Evolutionary conservation across 2,113 vertebrate genomes (phyloP), one percentile per base, ranked within the genome.

Genomic region (Sebastes schlegelii): DNA sequence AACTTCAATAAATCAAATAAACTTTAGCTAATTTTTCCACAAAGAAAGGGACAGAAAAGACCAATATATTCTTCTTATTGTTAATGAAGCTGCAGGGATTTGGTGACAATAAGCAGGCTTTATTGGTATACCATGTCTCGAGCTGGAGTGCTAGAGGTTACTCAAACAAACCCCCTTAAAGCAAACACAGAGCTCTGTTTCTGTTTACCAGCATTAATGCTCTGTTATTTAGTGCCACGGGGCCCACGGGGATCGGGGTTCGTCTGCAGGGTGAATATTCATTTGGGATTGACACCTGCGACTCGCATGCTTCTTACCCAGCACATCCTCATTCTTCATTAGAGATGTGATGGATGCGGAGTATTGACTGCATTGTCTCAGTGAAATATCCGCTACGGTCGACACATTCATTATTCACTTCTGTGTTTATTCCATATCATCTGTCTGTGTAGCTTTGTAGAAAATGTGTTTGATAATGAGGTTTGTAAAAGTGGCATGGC

Each of bases 241-340:
- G 73, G 87, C 86, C 93, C 91, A 60, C 77, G 82, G 94, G 93
- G 94, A 95, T 89, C 90, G 71, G 85, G 86, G 93, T 95, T 95
- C 93, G 93, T 95, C 92, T 54, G 42, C 62, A 57, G 84, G 85
- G 85, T 92, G 96, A 96, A 96, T 97, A 96, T 96, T 96, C 94
- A 96, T 97, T 94, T 95, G 94, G 93, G 92, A 93, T 93, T 83
- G 91, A 96, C 96, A 96, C 95, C 96, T 96, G 96, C 94, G 96
- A 94, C 94, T 92, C 94, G 88, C 92, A 82, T 85, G 93, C 88
- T 83, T 77, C 58, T 58, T 52, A 65, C 46, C 14, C 46, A 80
- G 61, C 72, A 45, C 66, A 71, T 61, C 70, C 61, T 77, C 69
- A 51, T 66, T 87, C 75, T 77, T 79, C 77, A 83, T 87, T 73